Percentiles rank a stretch among this genome's conserved stretches.
These are phyloP conservation scores for Torymus auratus DNA, from an alignment of 2,888 invertebrate species.

Conservation along the genomic window DNA sequence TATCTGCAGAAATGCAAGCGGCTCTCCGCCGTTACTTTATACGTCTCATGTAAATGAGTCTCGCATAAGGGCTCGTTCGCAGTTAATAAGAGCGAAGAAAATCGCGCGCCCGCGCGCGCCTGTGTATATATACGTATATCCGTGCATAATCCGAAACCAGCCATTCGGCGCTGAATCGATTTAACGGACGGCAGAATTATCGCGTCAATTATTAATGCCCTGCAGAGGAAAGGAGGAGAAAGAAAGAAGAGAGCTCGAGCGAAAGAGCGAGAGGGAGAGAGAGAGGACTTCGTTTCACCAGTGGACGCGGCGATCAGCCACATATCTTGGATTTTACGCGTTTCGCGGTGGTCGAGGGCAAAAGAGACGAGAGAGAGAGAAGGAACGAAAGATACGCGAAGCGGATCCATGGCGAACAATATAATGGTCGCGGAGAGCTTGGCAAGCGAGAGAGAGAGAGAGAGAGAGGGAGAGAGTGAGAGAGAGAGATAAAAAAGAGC, in stretches of 20 bases:
- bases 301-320: constrained; percentile 61
- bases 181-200: constrained; percentile 62
- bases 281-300: constrained; percentile 40
- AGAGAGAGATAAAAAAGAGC: constrained; percentile 63
- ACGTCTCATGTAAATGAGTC: constrained; percentile 57
- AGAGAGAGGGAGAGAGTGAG: too few species aligned
- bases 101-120: constrained; percentile 36
- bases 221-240: background rate
- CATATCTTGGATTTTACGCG: constrained; percentile 69
- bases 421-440: constrained; percentile 59
- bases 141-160: constrained; percentile 50
- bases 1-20: constrained; percentile 55
- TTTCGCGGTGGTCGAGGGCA: constrained; percentile 64
- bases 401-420: constrained; percentile 61
- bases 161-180: constrained; percentile 51
- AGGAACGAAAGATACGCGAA: constrained; percentile 51
- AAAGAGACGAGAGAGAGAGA: constrained; percentile 55
- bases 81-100: constrained; percentile 58
- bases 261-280: constrained; percentile 7
- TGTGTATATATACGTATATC: constrained; percentile 17
- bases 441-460: constrained; percentile 61
- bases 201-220: constrained; percentile 64
- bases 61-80: constrained; percentile 52
- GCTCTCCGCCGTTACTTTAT: constrained; percentile 51
- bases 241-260: background rate